Base-by-base conservation (phyloP, 2,888 invertebrate species). In the Junonia oenone region DNA sequence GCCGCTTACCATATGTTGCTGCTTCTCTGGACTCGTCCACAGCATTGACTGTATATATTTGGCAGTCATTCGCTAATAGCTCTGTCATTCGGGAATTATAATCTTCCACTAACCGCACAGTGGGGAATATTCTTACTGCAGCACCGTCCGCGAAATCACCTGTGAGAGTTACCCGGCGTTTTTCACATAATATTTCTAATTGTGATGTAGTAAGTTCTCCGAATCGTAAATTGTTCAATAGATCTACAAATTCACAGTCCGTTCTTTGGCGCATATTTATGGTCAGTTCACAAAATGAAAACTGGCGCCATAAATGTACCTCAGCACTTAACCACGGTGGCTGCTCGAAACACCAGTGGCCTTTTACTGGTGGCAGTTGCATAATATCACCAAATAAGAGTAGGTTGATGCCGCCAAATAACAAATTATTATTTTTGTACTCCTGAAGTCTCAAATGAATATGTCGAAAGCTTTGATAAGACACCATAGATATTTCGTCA, bases 401-500 rank as follows among this genome's bases (percentile, higher is more conserved):
- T 2, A 66, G 22, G 45, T 65, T 48, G 6, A 67, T 49, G 1
- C 64, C 65, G 6, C 62, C 67, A 26, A 66, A 66, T 31, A 65
- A 45, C 6, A 47, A 37, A 11, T 63, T 27, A 50, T 61, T 63
- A 27, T 64, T 63, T 59, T 65, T 65, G 14, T 31, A 57, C 47
- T 63, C 57, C 13, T 62, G 61, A 0, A 67, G 43, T 13, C 66
- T 38, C 9, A 63, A 31, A 26, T 68, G 63, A 2, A 71, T 68
- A 11, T 63, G 66, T 6, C 69, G 15, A 4, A 33, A 14, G 43
- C 62, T 67, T 49, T 70, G 65, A 56, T 72, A 70, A 0, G 67
- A 67, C 0, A 68, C 69, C 66, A 72, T 68, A 1, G 69, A 72
- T 40, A 68, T 66, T 59, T 68, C 68, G 19, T 72, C 66, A 6